A percentile compares a stretch with the other conserved stretches of the same genome.
Evolutionary conservation across 1,140 invertebrate genomes (phyloP).

Genomic region (Hesperophylax magnus): DNA sequence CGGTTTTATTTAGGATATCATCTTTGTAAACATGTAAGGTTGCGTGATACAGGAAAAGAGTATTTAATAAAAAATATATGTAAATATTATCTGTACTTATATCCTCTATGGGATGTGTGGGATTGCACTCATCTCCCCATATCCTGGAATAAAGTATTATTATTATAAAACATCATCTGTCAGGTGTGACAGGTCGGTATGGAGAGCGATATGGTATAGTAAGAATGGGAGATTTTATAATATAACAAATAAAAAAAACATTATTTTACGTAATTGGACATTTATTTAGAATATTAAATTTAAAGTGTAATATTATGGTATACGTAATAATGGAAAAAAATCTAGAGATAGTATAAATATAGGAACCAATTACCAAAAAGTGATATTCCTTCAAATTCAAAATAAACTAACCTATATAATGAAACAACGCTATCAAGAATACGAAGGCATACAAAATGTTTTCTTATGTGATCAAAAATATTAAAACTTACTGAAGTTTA

Average conservation of each 20-base stretch:
- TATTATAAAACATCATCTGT: too few relatives aligned
- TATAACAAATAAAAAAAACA: neutral
- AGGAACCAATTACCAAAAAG: slow-evolving; percentile 20
- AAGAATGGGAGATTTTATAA: too few relatives aligned
- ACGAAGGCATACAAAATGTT: slow-evolving; percentile 26
- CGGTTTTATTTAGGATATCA: too few relatives aligned
- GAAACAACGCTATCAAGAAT: slow-evolving; percentile 31
- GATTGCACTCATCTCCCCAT: too few relatives aligned
- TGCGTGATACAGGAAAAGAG: too few relatives aligned
- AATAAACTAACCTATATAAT: slow-evolving; percentile 38
- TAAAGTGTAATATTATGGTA: slow-evolving; percentile 13
- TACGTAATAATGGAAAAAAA: slow-evolving; percentile 38
- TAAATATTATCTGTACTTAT: too few relatives aligned
- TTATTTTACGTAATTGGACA: neutral
- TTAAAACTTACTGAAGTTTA: slow-evolving; percentile 11
- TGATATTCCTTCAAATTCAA: slow-evolving; percentile 31
- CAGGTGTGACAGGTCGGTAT: too few relatives aligned
- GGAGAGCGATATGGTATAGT: too few relatives aligned
- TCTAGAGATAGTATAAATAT: slow-evolving; percentile 32
- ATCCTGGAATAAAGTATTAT: too few relatives aligned
- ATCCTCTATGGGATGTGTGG: too few relatives aligned
- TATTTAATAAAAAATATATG: too few relatives aligned
- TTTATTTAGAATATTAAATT: slow-evolving; percentile 31
- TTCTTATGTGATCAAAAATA: slow-evolving; percentile 34
- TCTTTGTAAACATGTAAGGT: too few relatives aligned